Conservation (phyloP, 92 coral and sea anemone genomes). For the Heteractis magnifica region DNA sequence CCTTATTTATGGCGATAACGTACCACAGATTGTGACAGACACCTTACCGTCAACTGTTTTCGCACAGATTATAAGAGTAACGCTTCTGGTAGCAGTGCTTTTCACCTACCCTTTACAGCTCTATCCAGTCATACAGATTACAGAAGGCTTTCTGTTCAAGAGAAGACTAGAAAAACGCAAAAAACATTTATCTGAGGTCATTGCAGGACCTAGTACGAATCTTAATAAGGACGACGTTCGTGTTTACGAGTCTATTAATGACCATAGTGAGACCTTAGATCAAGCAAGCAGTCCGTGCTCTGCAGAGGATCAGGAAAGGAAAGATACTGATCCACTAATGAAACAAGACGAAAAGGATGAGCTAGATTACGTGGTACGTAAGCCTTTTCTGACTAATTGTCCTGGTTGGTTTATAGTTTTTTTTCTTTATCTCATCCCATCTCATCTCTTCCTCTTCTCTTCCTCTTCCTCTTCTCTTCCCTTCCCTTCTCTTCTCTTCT, state of each 20-base stretch:
- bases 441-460: not conserved
- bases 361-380: slow-evolving; percentile 39
- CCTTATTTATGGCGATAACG: slow-evolving; percentile 71
- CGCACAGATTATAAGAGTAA: slow-evolving; percentile 65
- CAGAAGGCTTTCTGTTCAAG: slow-evolving; percentile 69
- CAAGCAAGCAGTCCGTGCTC: not conserved
- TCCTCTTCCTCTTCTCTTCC: not conserved
- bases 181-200: slow-evolving; percentile 57
- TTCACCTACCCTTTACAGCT: slow-evolving; percentile 92
- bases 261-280: not conserved
- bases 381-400: not conserved
- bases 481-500: not conserved
- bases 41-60: slow-evolving; percentile 54
- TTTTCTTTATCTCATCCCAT: not conserved
- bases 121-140: slow-evolving; percentile 80
- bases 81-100: slow-evolving; percentile 74
- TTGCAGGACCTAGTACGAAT: slow-evolving; percentile 57
- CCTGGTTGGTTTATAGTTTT: not conserved
- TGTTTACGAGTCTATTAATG: slow-evolving; percentile 3
- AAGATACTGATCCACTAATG: slow-evolving; percentile 11
- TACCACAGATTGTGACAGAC: slow-evolving; percentile 85
- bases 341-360: slow-evolving; percentile 31
- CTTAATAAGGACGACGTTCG: not conserved
- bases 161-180: slow-evolving; percentile 38
- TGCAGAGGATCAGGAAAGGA: not conserved